Evolutionary conservation across 2,113 vertebrate species (phyloP), one percentile per base, ranked within the genome.

Genomic region (Diadophis punctatus): DNA sequence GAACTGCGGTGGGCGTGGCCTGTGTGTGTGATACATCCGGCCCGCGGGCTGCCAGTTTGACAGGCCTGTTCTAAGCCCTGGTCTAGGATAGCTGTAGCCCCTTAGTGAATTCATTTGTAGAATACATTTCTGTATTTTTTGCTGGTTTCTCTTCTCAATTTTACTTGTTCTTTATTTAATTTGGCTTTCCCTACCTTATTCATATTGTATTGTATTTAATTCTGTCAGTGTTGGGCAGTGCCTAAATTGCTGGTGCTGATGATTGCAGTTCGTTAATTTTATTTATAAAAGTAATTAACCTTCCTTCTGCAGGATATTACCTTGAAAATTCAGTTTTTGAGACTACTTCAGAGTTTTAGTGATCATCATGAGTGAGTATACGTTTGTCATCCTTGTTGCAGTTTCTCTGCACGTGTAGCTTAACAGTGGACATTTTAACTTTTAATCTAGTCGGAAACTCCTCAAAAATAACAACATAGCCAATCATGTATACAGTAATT

Each of bases 281-380:
- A 51, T 20, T 91, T 58, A 7, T 92, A 55, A n/a, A 92, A 80
- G 12, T 34, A 51, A n/a, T 51, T 20, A 22, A 22, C 34, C 49
- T 80, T 92, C 92, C 93, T 93, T n/a, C 92, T 96, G 87, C 94
- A 99, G 99, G 99, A 99, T 96, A 99, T 99, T 95, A 99, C 99
- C 89, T 98, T 99, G 96, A 99, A 99, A 97, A 99, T 99, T 96
- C 99, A 99, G 96, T 99, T 99, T 95, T 96, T 99, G 97, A 97
- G 99, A 95, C 98, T 99, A 89, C 98, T 99, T 74, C 99, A 99
- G 97, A 99, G 99, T 96, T 99, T 99, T 97, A 99, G 99, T 89
- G 99, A 99, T 96, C 99, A 99, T 95, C 99, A 99, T 0, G 99
- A 99, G 99, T 99, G 97, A 99, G 99, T 98, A 97, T 90, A 14